Base-by-base conservation (phyloP, 2,113 vertebrate species). In the Chaetodon trifascialis region DNA sequence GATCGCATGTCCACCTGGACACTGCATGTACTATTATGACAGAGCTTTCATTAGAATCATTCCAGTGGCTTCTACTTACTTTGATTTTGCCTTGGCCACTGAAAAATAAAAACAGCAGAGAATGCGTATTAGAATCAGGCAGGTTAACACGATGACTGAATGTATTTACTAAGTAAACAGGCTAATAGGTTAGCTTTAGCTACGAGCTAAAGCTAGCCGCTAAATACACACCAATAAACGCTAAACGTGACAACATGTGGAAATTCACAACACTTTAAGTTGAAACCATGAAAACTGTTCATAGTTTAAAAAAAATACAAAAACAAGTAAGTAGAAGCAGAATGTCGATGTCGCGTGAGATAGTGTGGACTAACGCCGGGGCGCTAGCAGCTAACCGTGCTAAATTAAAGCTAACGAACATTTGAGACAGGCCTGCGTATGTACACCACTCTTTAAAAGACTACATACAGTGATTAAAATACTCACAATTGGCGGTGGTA, bases 71-170 rank as follows among this genome's bases (percentile, higher is more conserved):
- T 64, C 12, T 25, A 94, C 96, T 96, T 93, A 96, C 96, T 96
- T 96, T 12, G 96, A 95, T 83, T 96, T 96, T 25, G 89, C 89
- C 84, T 95, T 96, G 70, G 96, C 95, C 86, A 96, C 96, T 96
- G 86, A 25, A 54, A 3, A 40, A 76, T 3, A 44, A 77, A 88
- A 65, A 42, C 40, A 87, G 14, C 4, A 84, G 4, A 66, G 6
- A 1, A 42, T 1, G 11, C n/a, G 54, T 30, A 17, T 38, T 23
- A 68, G 1, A 52, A 40, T 52, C 7, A 55, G 19, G 9, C 2
- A 7, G 17, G 15, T 36, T 12, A 38, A 76, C 49, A 54, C 7
- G 1, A 15, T 11, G 14, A 6, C 42, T 47, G 52, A 36, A 11
- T 23, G 16, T 44, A 30, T 0, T 44, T 51, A 15, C 23, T 34